Conservation (phyloP, 2,113 vertebrate genomes). For the Pelecanoides urinatrix region DNA sequence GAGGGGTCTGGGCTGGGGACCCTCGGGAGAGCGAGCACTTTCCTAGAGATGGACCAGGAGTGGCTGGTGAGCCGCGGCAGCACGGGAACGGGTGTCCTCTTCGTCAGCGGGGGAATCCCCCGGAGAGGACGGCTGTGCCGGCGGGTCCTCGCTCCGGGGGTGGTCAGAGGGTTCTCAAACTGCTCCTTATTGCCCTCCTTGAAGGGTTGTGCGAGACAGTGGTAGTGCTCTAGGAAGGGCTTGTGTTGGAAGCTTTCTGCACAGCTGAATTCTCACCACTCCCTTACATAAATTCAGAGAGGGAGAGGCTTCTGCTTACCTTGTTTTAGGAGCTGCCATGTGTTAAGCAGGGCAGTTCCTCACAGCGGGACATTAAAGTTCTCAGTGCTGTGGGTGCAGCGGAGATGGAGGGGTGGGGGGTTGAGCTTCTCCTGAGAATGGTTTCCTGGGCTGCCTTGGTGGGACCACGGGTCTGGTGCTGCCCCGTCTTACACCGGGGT, state of each 20-base stretch:
- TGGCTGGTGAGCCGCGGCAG: neutral
- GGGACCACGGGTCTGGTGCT: neutral
- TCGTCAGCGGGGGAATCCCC: accelerated
- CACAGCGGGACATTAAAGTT: neutral
- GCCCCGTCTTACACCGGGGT: neutral
- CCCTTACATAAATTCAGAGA: accelerated
- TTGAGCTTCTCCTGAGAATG: neutral
- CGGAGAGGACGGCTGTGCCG: accelerated
- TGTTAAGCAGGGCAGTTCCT: neutral
- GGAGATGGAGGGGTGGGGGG: neutral
- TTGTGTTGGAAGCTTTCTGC: neutral
- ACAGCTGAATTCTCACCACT: neutral
- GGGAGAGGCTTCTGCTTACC: neutral
- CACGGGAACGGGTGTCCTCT: accelerated
- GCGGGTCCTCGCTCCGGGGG: accelerated
- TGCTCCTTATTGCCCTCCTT: neutral
- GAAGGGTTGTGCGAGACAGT: neutral
- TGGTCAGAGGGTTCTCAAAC: neutral
- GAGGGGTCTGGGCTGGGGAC: neutral
- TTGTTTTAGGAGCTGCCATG: accelerated
- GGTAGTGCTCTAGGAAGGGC: neutral
- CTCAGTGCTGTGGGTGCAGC: neutral
- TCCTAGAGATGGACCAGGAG: neutral
- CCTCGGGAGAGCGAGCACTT: accelerated
- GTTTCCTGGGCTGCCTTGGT: accelerated